Percentiles rank a stretch among this genome's conserved stretches.
These are phyloP conservation scores for Amaurobius ferox DNA, from an alignment of 2,888 invertebrate genomes.

Conservation along the genomic window DNA sequence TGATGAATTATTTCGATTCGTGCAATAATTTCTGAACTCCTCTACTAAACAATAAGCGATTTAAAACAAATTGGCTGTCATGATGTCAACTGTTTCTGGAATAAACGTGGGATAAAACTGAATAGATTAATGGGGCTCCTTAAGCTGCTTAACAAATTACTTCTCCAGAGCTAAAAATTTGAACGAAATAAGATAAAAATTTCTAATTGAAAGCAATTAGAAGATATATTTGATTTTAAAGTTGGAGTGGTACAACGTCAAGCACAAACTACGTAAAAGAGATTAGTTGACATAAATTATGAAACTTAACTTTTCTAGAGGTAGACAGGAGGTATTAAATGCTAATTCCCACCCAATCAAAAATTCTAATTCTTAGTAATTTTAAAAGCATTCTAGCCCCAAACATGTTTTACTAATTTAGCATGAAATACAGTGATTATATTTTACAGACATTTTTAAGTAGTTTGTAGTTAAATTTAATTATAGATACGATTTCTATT, in stretches of 20 bases:
- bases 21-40: not conserved
- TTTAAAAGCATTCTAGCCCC: too few species aligned
- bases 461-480: too few species aligned
- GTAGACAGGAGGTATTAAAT: too few species aligned
- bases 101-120: not conserved
- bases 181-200: not conserved
- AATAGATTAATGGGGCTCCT: not conserved
- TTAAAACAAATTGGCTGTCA: slow-evolving; percentile 3
- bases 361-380: too few species aligned
- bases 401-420: too few species aligned
- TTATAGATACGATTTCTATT: too few species aligned
- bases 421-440: too few species aligned
- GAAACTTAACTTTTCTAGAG: not conserved
- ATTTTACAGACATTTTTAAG: too few species aligned
- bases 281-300: not conserved
- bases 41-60: not conserved
- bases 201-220: slow-evolving; percentile 6
- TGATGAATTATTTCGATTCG: not conserved
- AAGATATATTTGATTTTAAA: slow-evolving; percentile 1
- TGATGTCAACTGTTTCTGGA: not conserved
- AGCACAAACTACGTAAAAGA: not conserved
- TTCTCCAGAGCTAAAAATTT: not conserved
- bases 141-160: not conserved
- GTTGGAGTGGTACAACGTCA: not conserved
- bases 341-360: too few species aligned